Percentiles rank a stretch among this genome's conserved stretches.
These are phyloP conservation scores for Stomorhina lunata DNA, from an alignment of 2,888 invertebrate genomes.

Conservation along the genomic window DNA sequence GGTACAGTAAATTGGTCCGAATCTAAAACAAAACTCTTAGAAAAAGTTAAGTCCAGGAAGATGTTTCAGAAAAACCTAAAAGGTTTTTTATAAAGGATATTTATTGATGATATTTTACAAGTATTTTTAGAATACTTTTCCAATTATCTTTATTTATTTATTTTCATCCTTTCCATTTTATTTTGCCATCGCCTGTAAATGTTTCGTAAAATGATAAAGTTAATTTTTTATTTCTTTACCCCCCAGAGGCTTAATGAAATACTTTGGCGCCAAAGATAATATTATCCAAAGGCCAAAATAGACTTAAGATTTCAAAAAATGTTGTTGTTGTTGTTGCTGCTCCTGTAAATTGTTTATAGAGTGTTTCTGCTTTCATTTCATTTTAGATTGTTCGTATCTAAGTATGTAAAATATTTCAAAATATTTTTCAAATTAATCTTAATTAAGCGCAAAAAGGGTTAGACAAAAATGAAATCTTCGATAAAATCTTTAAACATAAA, in stretches of 20 bases:
- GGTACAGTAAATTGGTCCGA: too few species aligned
- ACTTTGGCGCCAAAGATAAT: constrained; percentile 63
- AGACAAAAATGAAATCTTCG: constrained; percentile 20
- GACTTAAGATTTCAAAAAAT: constrained; percentile 35
- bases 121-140: too few species aligned
- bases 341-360: constrained; percentile 54
- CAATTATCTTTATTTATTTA: too few species aligned
- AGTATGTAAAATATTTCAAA: constrained; percentile 32
- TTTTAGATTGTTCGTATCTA: constrained; percentile 33
- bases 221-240: constrained; percentile 51
- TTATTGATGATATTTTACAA: too few species aligned
- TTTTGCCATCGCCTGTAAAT: constrained; percentile 36
- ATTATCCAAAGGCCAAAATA: constrained; percentile 56
- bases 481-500: constrained; percentile 51
- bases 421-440: constrained; percentile 68
- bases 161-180: not conserved
- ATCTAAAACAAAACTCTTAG: too few species aligned
- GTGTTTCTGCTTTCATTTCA: constrained; percentile 51
- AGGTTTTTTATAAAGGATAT: too few species aligned
- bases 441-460: constrained; percentile 68
- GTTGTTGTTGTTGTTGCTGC: constrained; percentile 26
- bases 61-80: too few species aligned
- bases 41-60: too few species aligned
- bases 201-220: constrained; percentile 51
- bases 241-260: constrained; percentile 50